These are phyloP conservation scores for Maconellicoccus hirsutus DNA, from an alignment of 1,140 invertebrate species.

Conservation along the genomic window DNA sequence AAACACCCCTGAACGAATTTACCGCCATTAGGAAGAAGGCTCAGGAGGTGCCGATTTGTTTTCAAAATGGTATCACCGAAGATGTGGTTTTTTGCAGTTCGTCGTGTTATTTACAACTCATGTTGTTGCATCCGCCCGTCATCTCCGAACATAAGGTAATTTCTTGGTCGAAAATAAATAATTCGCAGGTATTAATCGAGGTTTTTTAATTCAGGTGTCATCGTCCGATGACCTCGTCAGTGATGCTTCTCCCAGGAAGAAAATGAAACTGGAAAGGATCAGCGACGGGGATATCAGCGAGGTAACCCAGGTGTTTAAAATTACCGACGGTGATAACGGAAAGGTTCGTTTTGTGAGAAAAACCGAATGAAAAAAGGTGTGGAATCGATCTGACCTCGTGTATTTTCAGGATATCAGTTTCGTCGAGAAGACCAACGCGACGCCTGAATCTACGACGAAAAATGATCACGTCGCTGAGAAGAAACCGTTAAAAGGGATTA, in stretches of 20 bases:
- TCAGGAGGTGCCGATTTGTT: slow-evolving; percentile 61
- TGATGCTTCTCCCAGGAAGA: neutral
- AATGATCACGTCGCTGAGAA: slow-evolving; percentile 33
- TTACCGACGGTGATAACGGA: neutral
- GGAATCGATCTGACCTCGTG: neutral
- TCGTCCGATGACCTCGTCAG: neutral
- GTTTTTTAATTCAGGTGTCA: neutral
- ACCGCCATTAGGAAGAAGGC: slow-evolving; percentile 62
- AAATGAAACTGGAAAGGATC: neutral
- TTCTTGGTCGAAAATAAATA: neutral
- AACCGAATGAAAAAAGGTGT: neutral
- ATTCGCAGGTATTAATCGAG: neutral
- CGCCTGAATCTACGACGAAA: slow-evolving; percentile 13
- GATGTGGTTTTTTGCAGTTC: slow-evolving; percentile 73
- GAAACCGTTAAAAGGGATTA: slow-evolving; percentile 41
- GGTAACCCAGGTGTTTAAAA: neutral
- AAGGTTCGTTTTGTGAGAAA: neutral
- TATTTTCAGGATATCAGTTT: neutral
- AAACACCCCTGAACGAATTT: slow-evolving; percentile 73
- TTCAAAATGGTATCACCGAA: slow-evolving; percentile 49
- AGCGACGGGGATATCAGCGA: neutral
- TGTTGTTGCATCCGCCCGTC: slow-evolving; percentile 39
- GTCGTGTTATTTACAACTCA: slow-evolving; percentile 72
- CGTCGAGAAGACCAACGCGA: neutral
- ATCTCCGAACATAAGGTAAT: slow-evolving; percentile 24